Percentiles rank a stretch among this genome's conserved stretches.
phyloP scores from a whole-genome alignment of 2,113 vertebrate species.

The Oncorhynchus masou region DNA sequence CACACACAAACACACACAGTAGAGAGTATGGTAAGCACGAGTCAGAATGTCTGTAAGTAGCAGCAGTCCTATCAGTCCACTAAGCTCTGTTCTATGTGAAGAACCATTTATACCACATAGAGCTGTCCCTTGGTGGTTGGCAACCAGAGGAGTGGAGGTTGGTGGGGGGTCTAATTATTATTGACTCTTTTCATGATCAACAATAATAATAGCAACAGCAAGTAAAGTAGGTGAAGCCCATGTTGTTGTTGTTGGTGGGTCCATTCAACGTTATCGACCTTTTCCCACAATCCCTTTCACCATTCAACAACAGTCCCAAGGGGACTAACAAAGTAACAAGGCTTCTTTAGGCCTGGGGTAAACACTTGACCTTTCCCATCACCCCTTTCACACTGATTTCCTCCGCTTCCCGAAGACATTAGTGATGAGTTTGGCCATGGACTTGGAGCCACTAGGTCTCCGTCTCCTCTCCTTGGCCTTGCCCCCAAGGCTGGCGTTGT shows the following conservation, averaged over 20 bases:
- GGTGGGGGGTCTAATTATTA: too few species aligned
- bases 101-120: neutral
- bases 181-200: neutral
- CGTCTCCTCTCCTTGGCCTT: conserved; percentile 80
- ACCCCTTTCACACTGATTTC: conserved; percentile 78
- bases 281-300: neutral
- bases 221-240: neutral
- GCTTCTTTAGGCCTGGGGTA: neutral
- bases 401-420: conserved; percentile 87
- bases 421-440: conserved; percentile 86
- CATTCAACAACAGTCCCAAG: neutral
- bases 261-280: neutral
- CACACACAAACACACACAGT: too few species aligned
- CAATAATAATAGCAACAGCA: conserved; percentile 6
- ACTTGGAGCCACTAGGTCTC: conserved; percentile 82
- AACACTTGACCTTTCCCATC: conserved; percentile 18
- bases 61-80: neutral
- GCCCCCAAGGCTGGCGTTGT: conserved; percentile 60
- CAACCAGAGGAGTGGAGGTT: too few species aligned
- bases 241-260: neutral
- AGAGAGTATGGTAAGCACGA: too few species aligned
- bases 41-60: neutral
- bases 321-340: neutral
- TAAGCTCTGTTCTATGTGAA: neutral
- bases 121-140: too few species aligned